A percentile compares a stretch with the other conserved stretches of the same genome.
Evolutionary conservation across 1,140 invertebrate genomes (phyloP).

Genomic region (Magallana gigas): DNA sequence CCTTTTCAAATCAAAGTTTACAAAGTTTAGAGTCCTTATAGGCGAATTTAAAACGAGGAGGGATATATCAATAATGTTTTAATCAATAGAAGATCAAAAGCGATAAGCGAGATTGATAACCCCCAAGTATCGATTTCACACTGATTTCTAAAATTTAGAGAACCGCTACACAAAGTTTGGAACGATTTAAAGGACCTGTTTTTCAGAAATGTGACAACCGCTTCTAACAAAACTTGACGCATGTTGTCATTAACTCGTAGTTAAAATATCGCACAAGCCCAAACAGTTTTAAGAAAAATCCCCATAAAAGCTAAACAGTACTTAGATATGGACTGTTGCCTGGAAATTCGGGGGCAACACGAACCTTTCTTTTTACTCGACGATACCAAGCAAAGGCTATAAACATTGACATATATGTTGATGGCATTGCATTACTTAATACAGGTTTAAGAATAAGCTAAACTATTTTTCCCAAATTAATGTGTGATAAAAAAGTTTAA

Average conservation of each 20-base stretch:
- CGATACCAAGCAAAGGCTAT: background rate
- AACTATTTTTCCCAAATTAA: too few relatives aligned
- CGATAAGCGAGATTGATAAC: background rate
- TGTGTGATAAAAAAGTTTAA: too few relatives aligned
- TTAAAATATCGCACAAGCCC: background rate
- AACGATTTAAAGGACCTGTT: background rate
- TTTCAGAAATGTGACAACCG: background rate
- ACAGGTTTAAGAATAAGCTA: too few relatives aligned
- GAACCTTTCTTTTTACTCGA: background rate
- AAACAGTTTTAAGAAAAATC: slow-evolving; percentile 8
- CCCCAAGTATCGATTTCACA: slow-evolving; percentile 21
- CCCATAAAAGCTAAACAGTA: slow-evolving; percentile 3
- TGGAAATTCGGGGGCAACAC: background rate
- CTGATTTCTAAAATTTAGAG: background rate
- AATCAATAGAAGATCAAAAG: slow-evolving; percentile 16
- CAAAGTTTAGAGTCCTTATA: too few relatives aligned
- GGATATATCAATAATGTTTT: background rate
- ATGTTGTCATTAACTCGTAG: background rate
- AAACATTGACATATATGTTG: background rate
- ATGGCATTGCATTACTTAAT: background rate
- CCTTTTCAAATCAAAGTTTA: too few relatives aligned
- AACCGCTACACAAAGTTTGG: slow-evolving; percentile 3
- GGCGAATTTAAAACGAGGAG: background rate
- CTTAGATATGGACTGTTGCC: background rate
- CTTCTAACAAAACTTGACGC: background rate